These are phyloP conservation scores for Gallinago media DNA, from an alignment of 2,113 vertebrate species.

Conservation along the genomic window DNA sequence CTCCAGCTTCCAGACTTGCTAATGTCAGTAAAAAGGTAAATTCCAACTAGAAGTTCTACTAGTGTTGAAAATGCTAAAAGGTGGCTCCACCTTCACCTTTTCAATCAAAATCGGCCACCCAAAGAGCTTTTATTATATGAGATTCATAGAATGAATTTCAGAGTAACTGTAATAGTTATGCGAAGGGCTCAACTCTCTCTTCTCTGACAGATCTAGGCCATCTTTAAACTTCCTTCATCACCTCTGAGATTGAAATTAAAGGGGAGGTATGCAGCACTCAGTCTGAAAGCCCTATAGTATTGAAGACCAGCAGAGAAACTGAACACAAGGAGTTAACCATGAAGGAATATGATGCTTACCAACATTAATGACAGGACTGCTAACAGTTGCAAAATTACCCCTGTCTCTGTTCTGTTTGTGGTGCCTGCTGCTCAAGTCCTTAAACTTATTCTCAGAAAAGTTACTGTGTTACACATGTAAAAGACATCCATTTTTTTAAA, in stretches of 20 bases:
- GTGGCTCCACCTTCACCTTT: background rate
- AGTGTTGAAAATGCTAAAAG: slow-evolving; percentile 1
- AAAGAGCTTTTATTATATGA: slow-evolving; percentile 26
- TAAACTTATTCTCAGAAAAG: background rate
- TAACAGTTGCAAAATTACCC: background rate
- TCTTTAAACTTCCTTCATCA: slow-evolving; percentile 37
- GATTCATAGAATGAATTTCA: slow-evolving; percentile 34
- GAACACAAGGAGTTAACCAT: background rate
- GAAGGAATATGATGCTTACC: background rate
- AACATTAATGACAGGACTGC: background rate
- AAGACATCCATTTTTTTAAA: background rate
- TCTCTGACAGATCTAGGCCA: slow-evolving; percentile 66
- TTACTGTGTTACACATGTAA: background rate
- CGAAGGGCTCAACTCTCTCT: background rate
- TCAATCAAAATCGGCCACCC: slow-evolving; percentile 30
- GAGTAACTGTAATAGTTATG: background rate
- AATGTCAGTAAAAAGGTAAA: background rate
- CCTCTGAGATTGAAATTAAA: slow-evolving; percentile 40
- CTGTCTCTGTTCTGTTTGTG: background rate
- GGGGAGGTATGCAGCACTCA: background rate
- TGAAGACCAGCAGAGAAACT: background rate
- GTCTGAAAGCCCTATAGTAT: background rate
- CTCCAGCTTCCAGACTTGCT: background rate
- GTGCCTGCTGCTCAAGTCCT: background rate
- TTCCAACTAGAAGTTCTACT: background rate